Conservation (phyloP, 1,140 invertebrate genomes). For the Colletes latitarsis region DNA sequence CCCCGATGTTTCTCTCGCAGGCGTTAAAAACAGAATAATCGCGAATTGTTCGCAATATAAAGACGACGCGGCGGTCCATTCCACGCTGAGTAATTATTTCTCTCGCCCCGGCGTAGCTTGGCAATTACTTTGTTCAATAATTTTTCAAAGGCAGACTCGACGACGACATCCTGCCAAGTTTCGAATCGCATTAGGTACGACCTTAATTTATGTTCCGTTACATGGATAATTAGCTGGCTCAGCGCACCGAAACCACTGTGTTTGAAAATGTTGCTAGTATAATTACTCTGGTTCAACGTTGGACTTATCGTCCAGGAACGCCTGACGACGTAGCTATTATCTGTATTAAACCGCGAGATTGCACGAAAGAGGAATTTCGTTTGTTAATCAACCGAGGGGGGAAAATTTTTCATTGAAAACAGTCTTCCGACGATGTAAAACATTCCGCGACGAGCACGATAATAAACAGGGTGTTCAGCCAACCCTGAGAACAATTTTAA, state of each 20-base stretch:
- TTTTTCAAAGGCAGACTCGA: constrained; percentile 52
- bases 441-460: neutral
- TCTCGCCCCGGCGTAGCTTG: neutral
- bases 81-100: constrained; percentile 30
- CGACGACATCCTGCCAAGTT: constrained; percentile 27
- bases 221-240: constrained; percentile 61
- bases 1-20: constrained; percentile 9
- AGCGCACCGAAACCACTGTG: constrained; percentile 51
- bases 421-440: neutral
- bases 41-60: constrained; percentile 23
- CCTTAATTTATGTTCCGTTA: constrained; percentile 54
- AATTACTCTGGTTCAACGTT: constrained; percentile 52
- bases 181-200: constrained; percentile 31
- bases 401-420: neutral
- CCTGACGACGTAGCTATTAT: neutral
- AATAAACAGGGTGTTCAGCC: neutral
- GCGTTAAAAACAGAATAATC: constrained; percentile 12
- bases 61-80: constrained; percentile 16
- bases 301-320: constrained; percentile 11
- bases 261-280: constrained; percentile 39
- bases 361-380: constrained; percentile 14
- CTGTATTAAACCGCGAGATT: neutral
- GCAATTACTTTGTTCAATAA: constrained; percentile 49
- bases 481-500: too few species aligned
- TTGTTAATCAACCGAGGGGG: neutral